Conservation (phyloP, 2,113 vertebrate genomes). For the Halcyon malimbica region DNA sequence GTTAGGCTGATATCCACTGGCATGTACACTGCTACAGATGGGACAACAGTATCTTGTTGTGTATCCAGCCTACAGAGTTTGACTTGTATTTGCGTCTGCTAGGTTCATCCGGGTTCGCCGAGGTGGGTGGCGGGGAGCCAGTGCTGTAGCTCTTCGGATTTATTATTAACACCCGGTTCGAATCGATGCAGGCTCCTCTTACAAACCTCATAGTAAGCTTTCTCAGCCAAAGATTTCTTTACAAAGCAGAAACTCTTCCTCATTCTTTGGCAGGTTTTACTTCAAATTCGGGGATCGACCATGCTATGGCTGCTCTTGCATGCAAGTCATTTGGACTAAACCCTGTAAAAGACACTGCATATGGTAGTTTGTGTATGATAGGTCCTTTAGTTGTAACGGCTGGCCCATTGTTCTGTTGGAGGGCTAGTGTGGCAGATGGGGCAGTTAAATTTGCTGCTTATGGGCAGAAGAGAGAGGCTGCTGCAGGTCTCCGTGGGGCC, state of each 20-base stretch:
- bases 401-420: not conserved
- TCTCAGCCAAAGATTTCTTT: not conserved
- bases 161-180: slow-evolving; percentile 6
- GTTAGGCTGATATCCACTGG: slow-evolving; percentile 50
- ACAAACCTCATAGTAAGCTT: slow-evolving; percentile 18
- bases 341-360: not conserved
- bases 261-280: not conserved
- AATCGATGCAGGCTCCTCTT: not conserved
- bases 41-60: slow-evolving; percentile 51
- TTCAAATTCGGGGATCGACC: not conserved
- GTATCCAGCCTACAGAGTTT: slow-evolving; percentile 19
- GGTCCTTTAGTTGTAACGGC: not conserved
- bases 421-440: slow-evolving; percentile 22
- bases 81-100: slow-evolving; percentile 21
- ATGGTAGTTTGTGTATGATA: not conserved
- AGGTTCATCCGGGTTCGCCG: not conserved
- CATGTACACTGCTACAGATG: slow-evolving; percentile 40
- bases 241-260: not conserved
- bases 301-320: not conserved
- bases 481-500: not conserved
- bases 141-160: not conserved
- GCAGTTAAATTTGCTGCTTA: slow-evolving; percentile 31
- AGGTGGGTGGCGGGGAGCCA: slow-evolving; percentile 35
- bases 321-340: not conserved
- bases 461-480: not conserved